Percentiles rank a stretch among this genome's conserved stretches.
These are phyloP conservation scores for Intellagama lesueurii DNA, from an alignment of 2,797 vertebrate genomes.

Conservation along the genomic window DNA sequence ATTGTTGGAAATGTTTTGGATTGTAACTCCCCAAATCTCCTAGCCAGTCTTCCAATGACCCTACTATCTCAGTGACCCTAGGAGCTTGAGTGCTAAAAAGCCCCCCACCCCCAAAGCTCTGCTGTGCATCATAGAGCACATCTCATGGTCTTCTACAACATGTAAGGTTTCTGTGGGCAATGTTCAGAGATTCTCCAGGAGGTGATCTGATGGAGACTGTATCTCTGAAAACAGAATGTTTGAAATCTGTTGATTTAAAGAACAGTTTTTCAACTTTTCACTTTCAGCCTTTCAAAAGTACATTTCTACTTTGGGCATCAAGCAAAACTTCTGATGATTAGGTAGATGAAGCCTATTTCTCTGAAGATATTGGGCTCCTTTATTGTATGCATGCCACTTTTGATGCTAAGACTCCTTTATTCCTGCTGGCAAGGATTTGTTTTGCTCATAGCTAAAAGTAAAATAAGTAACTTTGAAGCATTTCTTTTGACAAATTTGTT, in stretches of 20 bases:
- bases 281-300: slow-evolving; percentile 20
- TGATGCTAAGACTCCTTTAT: slow-evolving; percentile 24
- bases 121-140: not conserved
- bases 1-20: not conserved
- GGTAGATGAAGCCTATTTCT: slow-evolving; percentile 47
- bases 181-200: not conserved
- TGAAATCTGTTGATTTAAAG: not conserved
- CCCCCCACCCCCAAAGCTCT: not conserved
- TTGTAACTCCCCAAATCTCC: not conserved
- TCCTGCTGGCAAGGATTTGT: slow-evolving; percentile 45
- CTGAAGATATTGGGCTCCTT: slow-evolving; percentile 58
- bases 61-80: too few species aligned
- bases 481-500: slow-evolving; percentile 52
- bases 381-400: slow-evolving; percentile 50
- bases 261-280: not conserved
- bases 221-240: not conserved
- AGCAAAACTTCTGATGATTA: slow-evolving; percentile 39
- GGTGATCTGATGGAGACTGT: not conserved
- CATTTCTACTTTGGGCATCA: not conserved
- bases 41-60: too few species aligned
- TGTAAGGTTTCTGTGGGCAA: not conserved
- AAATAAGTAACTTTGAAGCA: not conserved
- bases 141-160: not conserved
- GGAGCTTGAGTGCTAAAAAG: too few species aligned
- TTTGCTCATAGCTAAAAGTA: slow-evolving; percentile 55